Conservation (phyloP, 2,113 vertebrate species). For the Caranx ignobilis region DNA sequence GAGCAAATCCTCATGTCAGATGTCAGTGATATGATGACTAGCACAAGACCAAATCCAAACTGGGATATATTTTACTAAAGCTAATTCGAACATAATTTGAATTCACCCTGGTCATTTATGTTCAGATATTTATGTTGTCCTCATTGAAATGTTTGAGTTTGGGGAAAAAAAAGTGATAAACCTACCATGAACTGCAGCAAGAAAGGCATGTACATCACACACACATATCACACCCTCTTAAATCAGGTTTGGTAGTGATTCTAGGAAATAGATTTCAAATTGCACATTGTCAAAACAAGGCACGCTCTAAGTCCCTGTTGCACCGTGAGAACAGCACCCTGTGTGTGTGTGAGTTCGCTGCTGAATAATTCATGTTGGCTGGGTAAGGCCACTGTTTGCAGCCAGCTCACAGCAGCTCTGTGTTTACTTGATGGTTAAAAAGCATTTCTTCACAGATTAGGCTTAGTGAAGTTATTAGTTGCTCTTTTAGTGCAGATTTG, state of each 20-base stretch:
- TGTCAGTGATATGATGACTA: neutral
- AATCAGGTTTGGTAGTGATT: neutral
- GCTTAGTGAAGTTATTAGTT: neutral
- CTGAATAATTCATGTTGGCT: conserved; percentile 46
- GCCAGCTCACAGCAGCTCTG: conserved; percentile 10
- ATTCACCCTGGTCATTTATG: too few relatives aligned
- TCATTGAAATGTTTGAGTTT: neutral
- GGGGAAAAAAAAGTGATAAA: neutral
- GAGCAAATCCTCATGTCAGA: neutral
- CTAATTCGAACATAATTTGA: too few relatives aligned
- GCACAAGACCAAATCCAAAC: neutral
- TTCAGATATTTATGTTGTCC: neutral
- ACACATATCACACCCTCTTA: neutral
- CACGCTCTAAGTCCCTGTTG: conserved; percentile 23
- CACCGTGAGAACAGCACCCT: neutral
- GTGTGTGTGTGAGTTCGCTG: neutral
- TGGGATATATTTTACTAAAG: too few relatives aligned
- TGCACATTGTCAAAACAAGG: conserved; percentile 32
- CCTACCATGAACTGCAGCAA: too few relatives aligned
- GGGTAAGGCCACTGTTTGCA: conserved; percentile 17
- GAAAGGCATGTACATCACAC: neutral
- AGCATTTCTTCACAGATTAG: conserved; percentile 19
- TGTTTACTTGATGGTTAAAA: neutral
- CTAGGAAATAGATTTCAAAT: conserved; percentile 35
- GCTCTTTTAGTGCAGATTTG: neutral